Conservation (phyloP, 2,113 vertebrate species). For the Cephalopholis sonnerati region DNA sequence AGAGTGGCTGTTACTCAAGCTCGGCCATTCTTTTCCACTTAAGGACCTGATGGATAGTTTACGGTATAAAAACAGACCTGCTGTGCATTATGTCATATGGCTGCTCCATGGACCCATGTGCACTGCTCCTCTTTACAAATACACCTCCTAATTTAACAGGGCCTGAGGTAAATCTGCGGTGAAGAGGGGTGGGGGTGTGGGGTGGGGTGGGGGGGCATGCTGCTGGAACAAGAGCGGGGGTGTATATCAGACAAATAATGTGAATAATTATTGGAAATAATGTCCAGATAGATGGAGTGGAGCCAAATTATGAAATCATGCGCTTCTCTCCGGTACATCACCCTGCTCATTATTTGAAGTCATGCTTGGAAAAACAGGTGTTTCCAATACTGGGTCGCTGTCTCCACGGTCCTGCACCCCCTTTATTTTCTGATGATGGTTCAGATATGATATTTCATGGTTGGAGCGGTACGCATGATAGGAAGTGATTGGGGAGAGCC, state of each 20-base stretch:
- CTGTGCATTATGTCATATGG: constrained; percentile 52
- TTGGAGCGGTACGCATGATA: constrained; percentile 69
- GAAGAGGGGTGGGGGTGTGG: neutral
- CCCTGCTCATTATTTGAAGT: constrained; percentile 80
- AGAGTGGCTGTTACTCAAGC: constrained; percentile 33
- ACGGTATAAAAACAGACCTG: constrained; percentile 58
- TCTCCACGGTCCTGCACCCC: constrained; percentile 68
- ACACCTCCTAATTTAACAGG: constrained; percentile 49
- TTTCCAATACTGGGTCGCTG: constrained; percentile 80
- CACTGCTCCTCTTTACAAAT: constrained; percentile 37
- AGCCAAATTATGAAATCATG: constrained; percentile 86
- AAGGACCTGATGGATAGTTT: constrained; percentile 62
- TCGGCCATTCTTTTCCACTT: constrained; percentile 66
- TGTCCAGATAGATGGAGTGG: constrained; percentile 75
- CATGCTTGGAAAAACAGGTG: constrained; percentile 85
- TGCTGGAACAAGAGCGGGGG: constrained; percentile 48
- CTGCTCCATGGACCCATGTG: constrained; percentile 20
- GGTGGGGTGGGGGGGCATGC: constrained; percentile 8
- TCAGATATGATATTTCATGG: constrained; percentile 86
- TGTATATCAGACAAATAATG: constrained; percentile 72
- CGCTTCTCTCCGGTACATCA: constrained; percentile 68
- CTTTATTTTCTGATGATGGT: constrained; percentile 76
- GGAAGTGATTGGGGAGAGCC: constrained; percentile 78
- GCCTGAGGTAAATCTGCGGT: constrained; percentile 49
- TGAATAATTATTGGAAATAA: constrained; percentile 83